These are phyloP conservation scores for Syrmaticus mikado DNA, from an alignment of 2,113 vertebrate species.

Conservation along the genomic window DNA sequence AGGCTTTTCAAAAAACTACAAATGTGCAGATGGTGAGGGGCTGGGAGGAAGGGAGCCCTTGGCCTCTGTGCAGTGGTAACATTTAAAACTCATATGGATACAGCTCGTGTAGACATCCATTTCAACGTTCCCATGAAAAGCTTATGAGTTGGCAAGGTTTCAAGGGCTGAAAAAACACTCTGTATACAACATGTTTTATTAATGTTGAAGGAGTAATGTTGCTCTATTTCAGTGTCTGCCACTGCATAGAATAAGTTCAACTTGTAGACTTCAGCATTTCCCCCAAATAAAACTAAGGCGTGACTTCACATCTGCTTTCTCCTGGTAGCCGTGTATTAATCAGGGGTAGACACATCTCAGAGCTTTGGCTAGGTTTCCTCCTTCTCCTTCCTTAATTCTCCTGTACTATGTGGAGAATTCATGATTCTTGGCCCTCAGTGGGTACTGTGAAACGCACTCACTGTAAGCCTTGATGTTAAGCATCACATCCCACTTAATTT, in stretches of 20 bases:
- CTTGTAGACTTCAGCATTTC: not conserved
- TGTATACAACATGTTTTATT: constrained; percentile 58
- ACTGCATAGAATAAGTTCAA: not conserved
- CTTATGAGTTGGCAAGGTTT: constrained; percentile 60
- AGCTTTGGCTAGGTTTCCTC: not conserved
- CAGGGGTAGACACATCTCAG: not conserved
- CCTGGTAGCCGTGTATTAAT: constrained; percentile 31
- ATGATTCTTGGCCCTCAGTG: not conserved
- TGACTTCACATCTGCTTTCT: constrained; percentile 39
- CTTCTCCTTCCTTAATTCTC: constrained; percentile 1
- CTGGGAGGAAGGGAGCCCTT: not conserved
- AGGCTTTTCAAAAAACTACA: not conserved
- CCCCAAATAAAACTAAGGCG: not conserved
- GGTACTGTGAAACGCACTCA: not conserved
- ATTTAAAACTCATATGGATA: constrained; percentile 36
- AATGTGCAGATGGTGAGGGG: constrained; percentile 10
- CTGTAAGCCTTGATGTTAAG: constrained; percentile 18
- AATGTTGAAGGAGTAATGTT: constrained; percentile 48
- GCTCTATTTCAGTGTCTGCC: constrained; percentile 37
- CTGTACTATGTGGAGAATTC: not conserved
- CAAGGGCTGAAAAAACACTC: constrained; percentile 7
- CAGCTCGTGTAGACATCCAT: constrained; percentile 52
- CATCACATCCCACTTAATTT: constrained; percentile 41
- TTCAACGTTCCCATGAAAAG: constrained; percentile 50
- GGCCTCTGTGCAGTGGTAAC: constrained; percentile 33